Evolutionary conservation across 2,888 invertebrate genomes (phyloP), one percentile per base, ranked within the genome.

Genomic region (Cremastobaeus sp.): DNA sequence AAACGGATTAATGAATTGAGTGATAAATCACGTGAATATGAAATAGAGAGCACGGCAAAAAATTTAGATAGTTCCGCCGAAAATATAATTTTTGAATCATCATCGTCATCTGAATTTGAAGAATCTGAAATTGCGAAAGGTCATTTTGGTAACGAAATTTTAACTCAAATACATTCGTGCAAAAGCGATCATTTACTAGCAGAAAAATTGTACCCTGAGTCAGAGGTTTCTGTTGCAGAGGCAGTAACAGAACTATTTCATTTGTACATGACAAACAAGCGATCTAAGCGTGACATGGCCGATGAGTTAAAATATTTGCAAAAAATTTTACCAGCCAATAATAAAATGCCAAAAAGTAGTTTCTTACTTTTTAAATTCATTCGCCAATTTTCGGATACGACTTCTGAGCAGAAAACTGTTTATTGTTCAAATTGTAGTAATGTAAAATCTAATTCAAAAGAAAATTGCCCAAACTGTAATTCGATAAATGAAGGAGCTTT

Each of bases 281-380:
- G 50, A 9, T 50, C 34, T 12, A 50, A 50, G 12, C n/a, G 3
- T 6, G 50, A 50, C 14, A 35, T 50, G 35, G 21, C 8, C 1
- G 21, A 9, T 4, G 35, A 34, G 17, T 35, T 34, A 21, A 20
- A 20, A 20, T 34, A 21, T 35, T 35, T 48, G 12, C 50, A 50
- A 9, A 35, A 34, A 20, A 12, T 35, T 3, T 50, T 50, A 9
- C 50, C 50, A 20, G 3, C n/a, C 1, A 4, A 32, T 18, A 50
- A 50, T 14, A 35, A 35, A 11, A 50, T 50, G 50, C 50, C 50
- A 20, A 35, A 34, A 14, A 8, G 35, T 12, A 35, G 20, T 3
- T 50, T 9, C 21, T 12, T 15, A 20, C 21, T 50, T 11, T 20
- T 50, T 11, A 11, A 50, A 20, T 50, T 12, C 14, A 12, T 50